Conservation (phyloP, 2,888 invertebrate genomes). For the Acronicta alni region DNA sequence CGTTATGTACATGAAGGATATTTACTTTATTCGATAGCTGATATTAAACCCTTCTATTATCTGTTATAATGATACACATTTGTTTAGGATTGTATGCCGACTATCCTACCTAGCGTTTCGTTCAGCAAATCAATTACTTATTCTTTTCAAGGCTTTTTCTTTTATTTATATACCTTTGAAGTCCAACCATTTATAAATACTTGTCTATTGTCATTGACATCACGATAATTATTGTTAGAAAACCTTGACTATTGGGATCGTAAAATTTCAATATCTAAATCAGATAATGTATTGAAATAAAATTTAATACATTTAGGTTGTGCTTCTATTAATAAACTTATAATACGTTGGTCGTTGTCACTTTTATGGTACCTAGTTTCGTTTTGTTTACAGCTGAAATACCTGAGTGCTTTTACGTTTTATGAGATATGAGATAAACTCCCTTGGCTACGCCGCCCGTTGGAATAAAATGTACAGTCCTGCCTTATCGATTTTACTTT, state of each 20-base stretch:
- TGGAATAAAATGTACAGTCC: too few species aligned
- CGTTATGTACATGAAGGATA: constrained; percentile 8
- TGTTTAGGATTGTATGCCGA: neutral
- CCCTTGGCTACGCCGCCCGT: too few species aligned
- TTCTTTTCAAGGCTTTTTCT: constrained; percentile 4
- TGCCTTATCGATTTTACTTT: too few species aligned
- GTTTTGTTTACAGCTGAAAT: too few species aligned
- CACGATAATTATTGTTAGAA: constrained; percentile 27
- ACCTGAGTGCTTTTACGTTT: too few species aligned
- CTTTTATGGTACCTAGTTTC: too few species aligned
- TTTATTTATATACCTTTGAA: constrained; percentile 18
- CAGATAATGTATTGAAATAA: neutral
- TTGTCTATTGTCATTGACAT: constrained; percentile 23
- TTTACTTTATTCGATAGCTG: constrained; percentile 20
- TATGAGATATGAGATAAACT: too few species aligned
- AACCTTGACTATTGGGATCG: constrained; percentile 28
- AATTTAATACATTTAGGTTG: neutral
- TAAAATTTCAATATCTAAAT: constrained; percentile 11
- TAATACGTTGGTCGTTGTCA: too few species aligned
- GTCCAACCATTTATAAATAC: constrained; percentile 19
- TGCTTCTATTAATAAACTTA: too few species aligned
- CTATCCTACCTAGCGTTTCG: neutral
- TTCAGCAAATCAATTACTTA: constrained; percentile 17
- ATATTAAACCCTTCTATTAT: constrained; percentile 5
- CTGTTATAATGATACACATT: neutral